These are phyloP conservation scores for Chrysocyon brachyurus DNA, from an alignment of 2,797 vertebrate genomes.

Conservation along the genomic window DNA sequence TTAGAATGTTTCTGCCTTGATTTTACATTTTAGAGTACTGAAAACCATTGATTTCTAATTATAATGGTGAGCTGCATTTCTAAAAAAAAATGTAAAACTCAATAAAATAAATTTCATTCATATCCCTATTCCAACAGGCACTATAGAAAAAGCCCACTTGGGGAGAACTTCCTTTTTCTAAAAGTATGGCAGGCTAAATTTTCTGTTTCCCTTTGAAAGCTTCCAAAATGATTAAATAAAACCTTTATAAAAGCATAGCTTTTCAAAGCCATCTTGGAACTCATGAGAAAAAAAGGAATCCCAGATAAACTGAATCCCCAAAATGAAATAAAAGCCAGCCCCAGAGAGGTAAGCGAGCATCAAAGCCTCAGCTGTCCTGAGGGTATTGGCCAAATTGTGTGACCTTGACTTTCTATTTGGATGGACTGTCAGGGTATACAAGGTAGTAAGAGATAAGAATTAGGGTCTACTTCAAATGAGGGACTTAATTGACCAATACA, in stretches of 20 bases:
- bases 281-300: background rate
- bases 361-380: background rate
- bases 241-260: background rate
- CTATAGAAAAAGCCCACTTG: background rate
- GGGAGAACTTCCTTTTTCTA: constrained; percentile 42
- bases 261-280: constrained; percentile 33
- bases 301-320: background rate
- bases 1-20: background rate
- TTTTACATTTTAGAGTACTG: constrained; percentile 8
- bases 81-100: constrained; percentile 36
- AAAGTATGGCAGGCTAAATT: constrained; percentile 1
- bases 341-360: background rate
- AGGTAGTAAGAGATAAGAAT: background rate
- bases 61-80: background rate
- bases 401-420: background rate
- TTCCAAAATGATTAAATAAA: background rate
- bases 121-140: background rate
- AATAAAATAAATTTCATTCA: constrained; percentile 53
- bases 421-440: background rate
- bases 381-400: too few relatives aligned
- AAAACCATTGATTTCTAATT: constrained; percentile 60
- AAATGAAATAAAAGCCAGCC: background rate
- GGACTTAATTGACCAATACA: background rate
- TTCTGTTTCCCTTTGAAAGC: constrained; percentile 45
- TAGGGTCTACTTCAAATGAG: background rate